Conservation (phyloP, 2,113 vertebrate species). For the Myotis lucifugus region DNA sequence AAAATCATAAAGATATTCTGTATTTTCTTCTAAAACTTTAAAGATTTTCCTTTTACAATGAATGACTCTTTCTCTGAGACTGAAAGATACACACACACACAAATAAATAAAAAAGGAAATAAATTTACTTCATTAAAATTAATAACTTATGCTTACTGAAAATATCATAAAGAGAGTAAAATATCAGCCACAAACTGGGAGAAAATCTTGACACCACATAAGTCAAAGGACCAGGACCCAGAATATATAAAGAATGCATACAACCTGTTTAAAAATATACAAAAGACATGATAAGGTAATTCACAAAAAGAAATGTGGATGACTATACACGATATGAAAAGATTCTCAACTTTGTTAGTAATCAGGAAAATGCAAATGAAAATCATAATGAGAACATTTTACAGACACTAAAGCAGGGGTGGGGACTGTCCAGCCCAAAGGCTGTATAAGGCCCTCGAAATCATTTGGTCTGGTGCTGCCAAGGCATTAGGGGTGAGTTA, state of each 20-base stretch:
- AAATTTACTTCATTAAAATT: constrained; percentile 5
- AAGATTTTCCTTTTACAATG: background rate
- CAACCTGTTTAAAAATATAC: background rate
- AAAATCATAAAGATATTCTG: background rate
- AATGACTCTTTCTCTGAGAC: background rate
- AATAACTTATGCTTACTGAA: background rate
- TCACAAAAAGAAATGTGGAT: background rate
- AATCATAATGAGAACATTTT: constrained; percentile 7
- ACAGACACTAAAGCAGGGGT: background rate
- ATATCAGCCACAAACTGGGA: background rate
- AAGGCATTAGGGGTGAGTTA: too few relatives aligned
- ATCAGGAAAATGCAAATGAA: background rate
- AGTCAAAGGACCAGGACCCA: background rate
- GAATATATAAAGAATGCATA: background rate
- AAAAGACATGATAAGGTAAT: background rate
- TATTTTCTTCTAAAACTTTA: background rate
- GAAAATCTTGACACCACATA: background rate
- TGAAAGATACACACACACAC: background rate
- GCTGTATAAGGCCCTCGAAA: too few relatives aligned
- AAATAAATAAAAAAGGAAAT: background rate
- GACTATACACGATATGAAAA: background rate
- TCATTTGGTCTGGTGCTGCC: too few relatives aligned
- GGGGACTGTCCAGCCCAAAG: too few relatives aligned
- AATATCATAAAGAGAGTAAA: background rate
- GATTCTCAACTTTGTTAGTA: background rate